Evolutionary conservation across 2,113 vertebrate genomes (phyloP).

Genomic region (Triplophysa siluroides): DNA sequence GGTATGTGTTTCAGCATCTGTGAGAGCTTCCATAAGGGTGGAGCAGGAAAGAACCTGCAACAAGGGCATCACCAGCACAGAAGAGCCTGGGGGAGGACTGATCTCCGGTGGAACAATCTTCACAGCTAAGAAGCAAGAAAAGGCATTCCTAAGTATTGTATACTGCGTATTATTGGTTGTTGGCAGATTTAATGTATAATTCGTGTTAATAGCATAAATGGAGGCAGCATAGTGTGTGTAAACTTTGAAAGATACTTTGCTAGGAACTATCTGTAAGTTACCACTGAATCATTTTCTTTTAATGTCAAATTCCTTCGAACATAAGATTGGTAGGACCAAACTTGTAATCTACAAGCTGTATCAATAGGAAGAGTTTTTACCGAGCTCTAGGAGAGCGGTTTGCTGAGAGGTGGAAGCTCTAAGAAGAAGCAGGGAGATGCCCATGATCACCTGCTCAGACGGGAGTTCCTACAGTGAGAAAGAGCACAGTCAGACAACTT

Average conservation of each 20-base stretch:
- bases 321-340: no score
- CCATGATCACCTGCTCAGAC: conserved; percentile 78
- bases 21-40: conserved; percentile 76
- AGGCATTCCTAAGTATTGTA: neutral
- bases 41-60: conserved; percentile 86
- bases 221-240: no score
- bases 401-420: conserved; percentile 84
- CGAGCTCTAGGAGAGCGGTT: conserved; percentile 81
- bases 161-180: no score
- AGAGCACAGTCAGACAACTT: conserved; percentile 30
- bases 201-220: no score
- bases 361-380: conserved; percentile 70
- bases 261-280: no score
- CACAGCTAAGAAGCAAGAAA: conserved; percentile 68
- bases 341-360: no score
- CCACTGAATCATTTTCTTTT: no score
- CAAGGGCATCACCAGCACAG: conserved; percentile 82
- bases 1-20: conserved; percentile 62
- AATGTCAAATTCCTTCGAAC: no score
- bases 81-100: conserved; percentile 67
- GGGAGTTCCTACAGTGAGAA: conserved; percentile 77
- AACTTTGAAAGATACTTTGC: no score
- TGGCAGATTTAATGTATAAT: no score
- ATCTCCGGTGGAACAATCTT: conserved; percentile 74
- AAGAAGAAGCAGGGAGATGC: conserved; percentile 81